A percentile compares a stretch with the other conserved stretches of the same genome.
These are phyloP conservation scores for Rhyacichthys aspro DNA, from an alignment of 2,797 vertebrate species.

Conservation along the genomic window DNA sequence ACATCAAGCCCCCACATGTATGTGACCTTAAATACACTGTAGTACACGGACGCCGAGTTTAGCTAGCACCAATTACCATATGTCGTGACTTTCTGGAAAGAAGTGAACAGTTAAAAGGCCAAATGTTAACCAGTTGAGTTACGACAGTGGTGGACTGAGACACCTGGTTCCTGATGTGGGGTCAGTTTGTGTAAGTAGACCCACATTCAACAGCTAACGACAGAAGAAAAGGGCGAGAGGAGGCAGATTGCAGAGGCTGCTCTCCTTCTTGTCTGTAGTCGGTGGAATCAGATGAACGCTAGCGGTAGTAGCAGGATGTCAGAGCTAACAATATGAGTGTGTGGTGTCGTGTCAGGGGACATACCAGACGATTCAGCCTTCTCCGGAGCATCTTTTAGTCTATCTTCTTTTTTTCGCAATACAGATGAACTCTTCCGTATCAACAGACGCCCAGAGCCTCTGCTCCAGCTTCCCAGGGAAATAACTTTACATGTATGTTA, in stretches of 20 bases:
- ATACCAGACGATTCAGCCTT: slow-evolving; percentile 78
- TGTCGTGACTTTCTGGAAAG: slow-evolving; percentile 43
- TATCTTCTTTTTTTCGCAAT: slow-evolving; percentile 53
- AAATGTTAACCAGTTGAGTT: slow-evolving; percentile 11
- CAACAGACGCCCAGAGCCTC: slow-evolving; percentile 59
- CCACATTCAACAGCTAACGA: not conserved
- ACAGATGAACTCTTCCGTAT: slow-evolving; percentile 58
- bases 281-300: slow-evolving; percentile 21
- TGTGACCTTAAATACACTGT: slow-evolving; percentile 9
- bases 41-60: not conserved
- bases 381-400: slow-evolving; percentile 79
- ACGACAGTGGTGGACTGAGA: slow-evolving; percentile 8
- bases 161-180: slow-evolving; percentile 20
- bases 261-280: not conserved
- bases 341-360: slow-evolving; percentile 49
- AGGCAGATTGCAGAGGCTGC: not conserved
- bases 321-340: slow-evolving; percentile 44
- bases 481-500: slow-evolving; percentile 80
- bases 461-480: slow-evolving; percentile 57
- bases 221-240: not conserved
- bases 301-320: slow-evolving; percentile 45
- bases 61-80: slow-evolving; percentile 11
- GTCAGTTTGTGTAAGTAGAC: slow-evolving; percentile 13
- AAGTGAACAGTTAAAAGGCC: slow-evolving; percentile 34
- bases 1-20: not conserved